Percentiles rank a stretch among this genome's conserved stretches.
phyloP scores from a whole-genome alignment of 1,140 invertebrate genomes.

The Drosophila triauraria region DNA sequence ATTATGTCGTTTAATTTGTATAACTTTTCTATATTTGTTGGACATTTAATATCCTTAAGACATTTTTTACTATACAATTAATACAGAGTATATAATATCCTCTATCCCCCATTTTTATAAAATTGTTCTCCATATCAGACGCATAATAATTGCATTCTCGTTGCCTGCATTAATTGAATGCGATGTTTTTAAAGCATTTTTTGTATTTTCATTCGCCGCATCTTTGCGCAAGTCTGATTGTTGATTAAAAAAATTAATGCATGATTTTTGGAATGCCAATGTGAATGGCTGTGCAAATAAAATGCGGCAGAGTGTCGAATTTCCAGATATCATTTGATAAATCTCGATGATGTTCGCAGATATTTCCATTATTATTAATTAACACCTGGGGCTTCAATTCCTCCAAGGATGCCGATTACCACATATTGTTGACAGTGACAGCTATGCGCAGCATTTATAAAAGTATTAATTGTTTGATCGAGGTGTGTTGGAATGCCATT shows the following conservation, averaged over 20 bases:
- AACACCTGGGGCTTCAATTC: conserved; percentile 29
- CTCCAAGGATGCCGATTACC: conserved; percentile 1
- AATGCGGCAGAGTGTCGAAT: conserved; percentile 6
- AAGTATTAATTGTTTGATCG: conserved; percentile 7
- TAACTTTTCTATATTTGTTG: too few species aligned
- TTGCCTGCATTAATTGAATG: conserved; percentile 29
- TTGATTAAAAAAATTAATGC: conserved; percentile 55
- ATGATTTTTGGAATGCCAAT: conserved; percentile 43
- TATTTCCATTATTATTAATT: conserved; percentile 40
- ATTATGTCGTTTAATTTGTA: too few species aligned
- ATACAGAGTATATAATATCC: not conserved
- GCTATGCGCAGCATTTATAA: conserved; percentile 11
- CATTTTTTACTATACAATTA: too few species aligned
- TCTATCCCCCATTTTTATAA: not conserved
- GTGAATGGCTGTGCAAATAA: conserved; percentile 42
- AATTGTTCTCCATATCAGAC: not conserved
- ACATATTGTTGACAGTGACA: not conserved
- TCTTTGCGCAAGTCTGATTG: conserved; percentile 27
- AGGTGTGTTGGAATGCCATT: conserved; percentile 21
- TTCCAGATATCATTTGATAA: conserved; percentile 20
- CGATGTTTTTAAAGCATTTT: conserved; percentile 14
- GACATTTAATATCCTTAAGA: too few species aligned
- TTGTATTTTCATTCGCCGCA: conserved; percentile 12
- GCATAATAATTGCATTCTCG: conserved; percentile 20
- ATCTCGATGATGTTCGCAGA: conserved; percentile 22